Evolutionary conservation across 2,888 invertebrate species (phyloP), one percentile per base, ranked within the genome.

Genomic region (Terebella lapidaria): DNA sequence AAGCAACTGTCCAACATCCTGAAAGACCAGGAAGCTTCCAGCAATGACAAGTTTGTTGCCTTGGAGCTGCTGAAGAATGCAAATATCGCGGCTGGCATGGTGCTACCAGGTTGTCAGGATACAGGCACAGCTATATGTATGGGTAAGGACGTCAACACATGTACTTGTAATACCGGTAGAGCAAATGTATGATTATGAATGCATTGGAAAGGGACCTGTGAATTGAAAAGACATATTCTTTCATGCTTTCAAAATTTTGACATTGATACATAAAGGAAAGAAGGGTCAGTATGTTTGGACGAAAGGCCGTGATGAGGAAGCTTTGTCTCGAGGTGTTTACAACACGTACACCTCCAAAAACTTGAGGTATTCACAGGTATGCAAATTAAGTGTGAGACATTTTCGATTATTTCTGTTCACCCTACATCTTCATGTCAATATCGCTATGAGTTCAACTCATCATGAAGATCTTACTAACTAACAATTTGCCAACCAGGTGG

Each of bases 41-140:
- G 70, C 47, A 81, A 81, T 69, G 81, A 81, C 60, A 73, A 71
- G 60, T 81, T 77, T 74, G 81, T 81, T 25, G 81, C 81, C 1
- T 66, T 80, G 47, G 81, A 81, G 66, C 63, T 81, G 28, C 63
- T 81, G 65, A 81, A 81, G 68, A 81, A 81, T 71, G 81, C 81
- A 15, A 76, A 76, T 64, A 76, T 81, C 45, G 80, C 81, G 15
- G 75, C 81, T n/a, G 73, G 71, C 1, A 80, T 80, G 80, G 70
- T 81, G 0, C 67, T 81, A 10, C 81, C 81, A 30, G 80, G 80
- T 2, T 81, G 81, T 63, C 81, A 81, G 66, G 81, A 81, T 63
- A 81, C 81, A 25, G 81, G 81, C 15, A 81, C 81, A 45, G 81
- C 81, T 28, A 81, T 81, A 56, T 73, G 74, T 62, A 79, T 81